Conservation (phyloP, 2,888 invertebrate genomes). For the Panzeria rudis region DNA sequence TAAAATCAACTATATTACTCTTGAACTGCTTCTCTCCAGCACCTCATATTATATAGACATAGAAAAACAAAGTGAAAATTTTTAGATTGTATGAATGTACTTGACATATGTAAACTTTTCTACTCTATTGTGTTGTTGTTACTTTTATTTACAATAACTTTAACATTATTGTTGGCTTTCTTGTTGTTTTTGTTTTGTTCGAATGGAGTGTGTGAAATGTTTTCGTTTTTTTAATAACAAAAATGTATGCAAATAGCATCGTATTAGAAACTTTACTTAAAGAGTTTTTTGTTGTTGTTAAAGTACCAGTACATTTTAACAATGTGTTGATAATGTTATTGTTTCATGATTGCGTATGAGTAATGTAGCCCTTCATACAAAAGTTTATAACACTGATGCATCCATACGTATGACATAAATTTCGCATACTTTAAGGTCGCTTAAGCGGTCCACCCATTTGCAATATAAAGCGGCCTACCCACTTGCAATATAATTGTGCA, state of each 20-base stretch:
- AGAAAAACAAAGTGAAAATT: conserved; percentile 36
- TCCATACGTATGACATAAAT: conserved; percentile 14
- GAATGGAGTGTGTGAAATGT: conserved; percentile 61
- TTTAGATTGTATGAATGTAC: conserved; percentile 64
- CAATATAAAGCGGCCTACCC: no score
- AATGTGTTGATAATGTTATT: conserved; percentile 69
- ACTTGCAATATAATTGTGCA: no score
- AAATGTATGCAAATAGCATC: conserved; percentile 65
- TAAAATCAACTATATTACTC: conserved; percentile 55
- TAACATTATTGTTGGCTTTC: conserved; percentile 26
- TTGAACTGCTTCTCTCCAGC: neutral
- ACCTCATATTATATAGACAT: neutral
- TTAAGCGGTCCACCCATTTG: no score
- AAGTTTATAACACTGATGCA: neutral
- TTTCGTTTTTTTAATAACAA: conserved; percentile 37
- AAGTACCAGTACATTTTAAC: conserved; percentile 67
- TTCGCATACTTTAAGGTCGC: neutral
- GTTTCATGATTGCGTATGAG: neutral
- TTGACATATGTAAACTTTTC: conserved; percentile 73
- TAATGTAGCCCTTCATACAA: neutral
- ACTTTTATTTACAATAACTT: conserved; percentile 42
- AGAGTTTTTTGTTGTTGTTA: conserved; percentile 59
- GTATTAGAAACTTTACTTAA: conserved; percentile 70
- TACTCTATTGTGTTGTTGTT: conserved; percentile 62
- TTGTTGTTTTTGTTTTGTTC: conserved; percentile 6